These are phyloP conservation scores for Myathropa florea DNA, from an alignment of 2,888 invertebrate species.

Conservation along the genomic window DNA sequence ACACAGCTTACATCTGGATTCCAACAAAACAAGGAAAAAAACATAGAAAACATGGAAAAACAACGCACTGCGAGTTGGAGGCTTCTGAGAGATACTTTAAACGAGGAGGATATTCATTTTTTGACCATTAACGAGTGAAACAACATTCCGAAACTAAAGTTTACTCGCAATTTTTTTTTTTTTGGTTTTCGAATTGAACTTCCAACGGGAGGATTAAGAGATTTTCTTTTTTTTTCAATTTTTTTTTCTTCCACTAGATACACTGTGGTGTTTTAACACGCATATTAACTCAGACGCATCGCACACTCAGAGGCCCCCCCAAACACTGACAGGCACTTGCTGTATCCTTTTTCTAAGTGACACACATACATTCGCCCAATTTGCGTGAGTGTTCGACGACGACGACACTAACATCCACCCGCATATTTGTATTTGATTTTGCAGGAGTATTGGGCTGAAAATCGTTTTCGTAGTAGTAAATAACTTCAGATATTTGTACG, in stretches of 20 bases:
- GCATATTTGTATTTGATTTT: neutral
- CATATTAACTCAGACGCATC: conserved; percentile 61
- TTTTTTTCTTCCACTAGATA: conserved; percentile 53
- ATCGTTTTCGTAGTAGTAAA: conserved; percentile 53
- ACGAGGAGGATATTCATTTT: neutral
- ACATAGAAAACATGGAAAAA: neutral
- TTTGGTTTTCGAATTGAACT: conserved; percentile 8
- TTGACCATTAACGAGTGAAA: conserved; percentile 41
- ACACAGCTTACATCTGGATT: conserved; percentile 35
- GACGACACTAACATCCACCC: neutral
- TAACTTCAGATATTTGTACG: conserved; percentile 58
- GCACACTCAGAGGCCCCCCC: conserved; percentile 21
- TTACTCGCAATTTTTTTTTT: neutral
- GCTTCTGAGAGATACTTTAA: neutral
- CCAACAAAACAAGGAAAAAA: neutral
- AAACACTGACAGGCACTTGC: conserved; percentile 25
- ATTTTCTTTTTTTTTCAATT: conserved; percentile 33
- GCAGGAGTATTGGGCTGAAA: neutral
- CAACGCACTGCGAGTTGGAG: neutral
- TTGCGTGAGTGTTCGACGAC: neutral
- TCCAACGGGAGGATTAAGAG: conserved; percentile 57
- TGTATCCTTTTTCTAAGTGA: conserved; percentile 60
- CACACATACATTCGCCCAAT: neutral
- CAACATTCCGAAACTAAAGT: conserved; percentile 15
- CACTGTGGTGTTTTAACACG: conserved; percentile 60